Evolutionary conservation across 2,888 invertebrate species (phyloP).

Genomic region (Lycia hirtaria): DNA sequence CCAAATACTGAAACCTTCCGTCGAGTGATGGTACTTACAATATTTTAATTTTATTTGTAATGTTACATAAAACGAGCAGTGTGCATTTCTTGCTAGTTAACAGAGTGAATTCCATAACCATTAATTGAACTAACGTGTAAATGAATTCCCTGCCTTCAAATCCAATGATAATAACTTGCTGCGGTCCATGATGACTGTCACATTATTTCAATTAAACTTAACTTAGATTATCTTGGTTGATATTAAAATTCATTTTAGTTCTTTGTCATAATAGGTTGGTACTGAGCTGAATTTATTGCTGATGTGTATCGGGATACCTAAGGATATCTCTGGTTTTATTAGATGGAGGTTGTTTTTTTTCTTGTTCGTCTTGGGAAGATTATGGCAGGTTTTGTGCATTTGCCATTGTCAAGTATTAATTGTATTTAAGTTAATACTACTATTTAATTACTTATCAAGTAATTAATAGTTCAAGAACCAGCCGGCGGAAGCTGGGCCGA

Average conservation of each 20-base stretch:
- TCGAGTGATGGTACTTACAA: too few relatives aligned
- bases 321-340: constrained; percentile 24
- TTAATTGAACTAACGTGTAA: constrained; percentile 17
- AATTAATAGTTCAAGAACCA: too few relatives aligned
- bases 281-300: constrained; percentile 24
- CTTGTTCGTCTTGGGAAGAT: too few relatives aligned
- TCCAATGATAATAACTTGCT: constrained; percentile 19
- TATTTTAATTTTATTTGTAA: too few relatives aligned
- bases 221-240: constrained; percentile 21
- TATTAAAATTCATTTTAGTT: constrained; percentile 26
- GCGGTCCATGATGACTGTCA: constrained; percentile 13
- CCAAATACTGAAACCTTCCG: too few relatives aligned
- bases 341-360: too few relatives aligned
- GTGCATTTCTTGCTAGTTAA: background rate
- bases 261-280: constrained; percentile 20
- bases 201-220: constrained; percentile 27
- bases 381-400: too few relatives aligned
- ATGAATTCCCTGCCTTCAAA: constrained; percentile 20
- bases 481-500: too few relatives aligned
- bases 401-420: too few relatives aligned
- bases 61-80: too few relatives aligned
- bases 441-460: too few relatives aligned
- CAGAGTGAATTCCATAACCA: background rate
- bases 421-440: too few relatives aligned
- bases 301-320: constrained; percentile 26